phyloP scores from a whole-genome alignment of 2,888 invertebrate species.

The Helobdella robusta region DNA sequence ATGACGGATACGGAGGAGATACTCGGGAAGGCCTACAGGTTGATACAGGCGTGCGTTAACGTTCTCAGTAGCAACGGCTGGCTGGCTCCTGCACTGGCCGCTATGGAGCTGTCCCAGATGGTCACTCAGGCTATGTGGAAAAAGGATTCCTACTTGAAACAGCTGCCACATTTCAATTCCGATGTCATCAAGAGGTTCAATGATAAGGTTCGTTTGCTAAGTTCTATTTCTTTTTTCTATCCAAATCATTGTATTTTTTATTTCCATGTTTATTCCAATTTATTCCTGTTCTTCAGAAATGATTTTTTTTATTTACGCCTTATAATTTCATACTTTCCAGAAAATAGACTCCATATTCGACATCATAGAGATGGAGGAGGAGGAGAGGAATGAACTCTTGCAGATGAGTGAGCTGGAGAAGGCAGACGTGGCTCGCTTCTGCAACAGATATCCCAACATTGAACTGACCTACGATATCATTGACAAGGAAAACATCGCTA shows the following conservation, averaged over 20 bases:
- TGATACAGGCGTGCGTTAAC: slow-evolving; percentile 71
- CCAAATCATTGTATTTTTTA: neutral
- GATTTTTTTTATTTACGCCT: neutral
- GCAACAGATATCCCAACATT: slow-evolving; percentile 96
- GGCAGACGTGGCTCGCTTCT: slow-evolving; percentile 95
- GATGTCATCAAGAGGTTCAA: slow-evolving; percentile 82
- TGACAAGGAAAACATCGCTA: slow-evolving; percentile 67
- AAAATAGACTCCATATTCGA: slow-evolving; percentile 85
- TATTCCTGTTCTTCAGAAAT: neutral
- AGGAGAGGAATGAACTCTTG: slow-evolving; percentile 66
- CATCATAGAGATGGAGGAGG: slow-evolving; percentile 86
- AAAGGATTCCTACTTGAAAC: slow-evolving; percentile 91
- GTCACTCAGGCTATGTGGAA: slow-evolving; percentile 99
- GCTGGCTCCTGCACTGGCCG: slow-evolving; percentile 93
- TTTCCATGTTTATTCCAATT: neutral
- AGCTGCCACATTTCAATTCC: slow-evolving; percentile 82
- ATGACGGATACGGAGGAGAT: slow-evolving; percentile 90
- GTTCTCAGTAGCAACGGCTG: slow-evolving; percentile 90
- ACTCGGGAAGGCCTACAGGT: slow-evolving; percentile 57
- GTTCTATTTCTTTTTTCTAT: neutral
- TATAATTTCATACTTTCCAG: slow-evolving; percentile 37
- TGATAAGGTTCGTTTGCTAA: slow-evolving; percentile 61
- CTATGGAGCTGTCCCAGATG: slow-evolving; percentile 99
- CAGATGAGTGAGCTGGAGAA: slow-evolving; percentile 68
- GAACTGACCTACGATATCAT: slow-evolving; percentile 84